These are phyloP conservation scores for Orthosia incerta DNA, from an alignment of 2,888 invertebrate genomes.

Conservation along the genomic window DNA sequence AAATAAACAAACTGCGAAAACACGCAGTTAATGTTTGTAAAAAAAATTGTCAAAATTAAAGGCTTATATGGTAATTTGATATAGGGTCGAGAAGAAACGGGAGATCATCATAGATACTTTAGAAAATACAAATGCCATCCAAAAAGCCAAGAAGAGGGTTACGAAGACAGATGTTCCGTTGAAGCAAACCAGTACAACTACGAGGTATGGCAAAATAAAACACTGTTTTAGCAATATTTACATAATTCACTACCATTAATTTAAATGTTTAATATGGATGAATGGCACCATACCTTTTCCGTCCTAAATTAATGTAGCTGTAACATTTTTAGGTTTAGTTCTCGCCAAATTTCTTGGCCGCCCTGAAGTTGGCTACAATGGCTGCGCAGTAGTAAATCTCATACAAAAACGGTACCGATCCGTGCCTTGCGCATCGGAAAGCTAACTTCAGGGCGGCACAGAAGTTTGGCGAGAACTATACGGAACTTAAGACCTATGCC, in stretches of 20 bases:
- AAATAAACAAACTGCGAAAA: neutral
- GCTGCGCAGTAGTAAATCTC: too few species aligned
- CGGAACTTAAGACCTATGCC: too few species aligned
- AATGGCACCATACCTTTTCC: neutral
- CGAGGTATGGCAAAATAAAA: slow-evolving; percentile 42
- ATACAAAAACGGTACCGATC: too few species aligned
- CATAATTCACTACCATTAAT: too few species aligned
- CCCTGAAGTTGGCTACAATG: too few species aligned
- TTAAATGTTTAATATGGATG: too few species aligned
- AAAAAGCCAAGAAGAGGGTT: slow-evolving; percentile 80
- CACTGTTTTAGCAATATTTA: neutral
- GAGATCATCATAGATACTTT: slow-evolving; percentile 69
- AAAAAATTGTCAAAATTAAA: neutral
- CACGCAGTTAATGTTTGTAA: neutral
- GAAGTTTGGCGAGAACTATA: too few species aligned
- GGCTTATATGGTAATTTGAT: slow-evolving; percentile 27
- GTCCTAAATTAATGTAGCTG: neutral
- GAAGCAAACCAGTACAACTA: slow-evolving; percentile 54
- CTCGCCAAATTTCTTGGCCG: too few species aligned
- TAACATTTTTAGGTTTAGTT: neutral
- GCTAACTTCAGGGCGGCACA: too few species aligned
- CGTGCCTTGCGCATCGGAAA: too few species aligned
- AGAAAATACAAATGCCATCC: slow-evolving; percentile 74
- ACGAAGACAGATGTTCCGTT: slow-evolving; percentile 76
- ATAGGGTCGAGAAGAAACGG: slow-evolving; percentile 77